Percentiles rank a stretch among this genome's conserved stretches.
Conservation (phyloP, 2,888 invertebrate species). For the Euplexia lucipara region DNA sequence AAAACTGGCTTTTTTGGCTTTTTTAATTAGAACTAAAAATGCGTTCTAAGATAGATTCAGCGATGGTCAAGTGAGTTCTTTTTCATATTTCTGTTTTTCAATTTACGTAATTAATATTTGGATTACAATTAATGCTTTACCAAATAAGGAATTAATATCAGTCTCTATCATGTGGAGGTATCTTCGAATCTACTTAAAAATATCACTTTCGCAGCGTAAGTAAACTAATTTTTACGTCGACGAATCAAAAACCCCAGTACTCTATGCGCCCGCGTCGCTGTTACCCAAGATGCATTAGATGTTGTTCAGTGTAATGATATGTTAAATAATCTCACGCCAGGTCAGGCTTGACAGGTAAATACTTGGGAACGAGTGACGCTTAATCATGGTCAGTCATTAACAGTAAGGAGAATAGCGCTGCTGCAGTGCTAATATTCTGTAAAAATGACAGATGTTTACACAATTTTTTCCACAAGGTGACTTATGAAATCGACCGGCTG, state of each 20-base stretch:
- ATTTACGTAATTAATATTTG: too few relatives aligned
- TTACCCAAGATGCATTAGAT: constrained; percentile 53
- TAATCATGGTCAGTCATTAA: neutral
- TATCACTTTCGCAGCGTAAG: neutral
- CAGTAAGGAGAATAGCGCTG: too few relatives aligned
- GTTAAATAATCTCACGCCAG: constrained; percentile 56
- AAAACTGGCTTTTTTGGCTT: too few relatives aligned
- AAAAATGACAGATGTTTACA: too few relatives aligned
- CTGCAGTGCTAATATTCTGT: constrained; percentile 1
- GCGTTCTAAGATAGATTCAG: too few relatives aligned
- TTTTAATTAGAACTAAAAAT: too few relatives aligned
- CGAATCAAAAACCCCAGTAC: constrained; percentile 3
- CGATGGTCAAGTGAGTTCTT: too few relatives aligned
- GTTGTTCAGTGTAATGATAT: constrained; percentile 47
- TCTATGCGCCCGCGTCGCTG: constrained; percentile 2
- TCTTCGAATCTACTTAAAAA: neutral
- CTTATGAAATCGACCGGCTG: too few relatives aligned
- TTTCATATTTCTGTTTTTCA: too few relatives aligned
- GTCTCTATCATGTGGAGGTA: neutral
- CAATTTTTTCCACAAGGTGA: too few relatives aligned
- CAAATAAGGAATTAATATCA: neutral
- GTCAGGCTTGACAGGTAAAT: constrained; percentile 38
- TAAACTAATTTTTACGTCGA: neutral
- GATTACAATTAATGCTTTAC: too few relatives aligned
- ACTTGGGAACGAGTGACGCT: constrained; percentile 33